These are phyloP conservation scores for Porphyrio hochstetteri DNA, from an alignment of 2,113 vertebrate genomes.

Conservation along the genomic window DNA sequence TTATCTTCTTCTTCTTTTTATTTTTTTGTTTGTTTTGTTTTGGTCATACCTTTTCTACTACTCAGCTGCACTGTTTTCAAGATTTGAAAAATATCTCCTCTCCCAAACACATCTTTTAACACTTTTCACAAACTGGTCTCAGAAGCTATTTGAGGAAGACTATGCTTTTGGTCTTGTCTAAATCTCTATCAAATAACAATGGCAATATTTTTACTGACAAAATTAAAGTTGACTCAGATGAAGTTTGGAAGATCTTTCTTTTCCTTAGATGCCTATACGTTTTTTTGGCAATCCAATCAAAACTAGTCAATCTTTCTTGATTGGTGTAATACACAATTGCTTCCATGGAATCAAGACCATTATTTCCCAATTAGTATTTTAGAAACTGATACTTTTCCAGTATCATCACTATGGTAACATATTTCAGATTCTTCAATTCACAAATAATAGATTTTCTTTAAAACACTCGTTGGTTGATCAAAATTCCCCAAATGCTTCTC, in stretches of 20 bases:
- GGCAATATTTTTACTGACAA: background rate
- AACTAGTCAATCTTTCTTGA: background rate
- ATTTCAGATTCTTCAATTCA: background rate
- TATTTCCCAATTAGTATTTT: conserved; percentile 1
- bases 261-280: background rate
- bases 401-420: background rate
- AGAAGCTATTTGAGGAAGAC: background rate
- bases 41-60: background rate
- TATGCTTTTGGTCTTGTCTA: background rate
- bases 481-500: background rate
- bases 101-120: background rate
- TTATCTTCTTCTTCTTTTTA: background rate
- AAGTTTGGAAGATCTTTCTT: background rate
- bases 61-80: background rate
- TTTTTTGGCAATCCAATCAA: background rate
- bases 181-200: background rate
- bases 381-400: background rate
- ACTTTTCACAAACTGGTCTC: background rate
- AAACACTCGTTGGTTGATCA: background rate
- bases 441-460: background rate
- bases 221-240: background rate
- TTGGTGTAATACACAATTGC: background rate
- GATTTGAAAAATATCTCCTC: background rate
- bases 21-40: background rate
- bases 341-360: background rate